Evolutionary conservation across 2,797 vertebrate genomes (phyloP).

Genomic region (Agapornis canus): DNA sequence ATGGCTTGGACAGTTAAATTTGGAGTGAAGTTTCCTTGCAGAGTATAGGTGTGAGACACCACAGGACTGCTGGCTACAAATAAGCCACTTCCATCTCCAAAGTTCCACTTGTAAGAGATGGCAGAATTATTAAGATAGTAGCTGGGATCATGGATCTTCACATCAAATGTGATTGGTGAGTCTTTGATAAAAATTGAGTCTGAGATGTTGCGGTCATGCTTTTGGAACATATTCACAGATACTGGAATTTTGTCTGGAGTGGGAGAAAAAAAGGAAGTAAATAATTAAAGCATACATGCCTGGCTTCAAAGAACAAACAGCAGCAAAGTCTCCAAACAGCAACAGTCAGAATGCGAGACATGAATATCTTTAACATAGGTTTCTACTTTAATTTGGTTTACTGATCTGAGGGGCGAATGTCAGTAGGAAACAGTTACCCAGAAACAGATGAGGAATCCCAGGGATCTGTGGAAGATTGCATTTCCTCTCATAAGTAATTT

Average conservation of each 20-base stretch:
- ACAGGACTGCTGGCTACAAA: slow-evolving; percentile 77
- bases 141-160: slow-evolving; percentile 90
- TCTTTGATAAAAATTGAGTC: slow-evolving; percentile 86
- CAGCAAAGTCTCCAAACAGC: background rate
- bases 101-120: slow-evolving; percentile 90
- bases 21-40: slow-evolving; percentile 82
- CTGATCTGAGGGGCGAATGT: background rate
- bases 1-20: slow-evolving; percentile 88
- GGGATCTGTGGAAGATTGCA: background rate
- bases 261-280: background rate
- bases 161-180: slow-evolving; percentile 84
- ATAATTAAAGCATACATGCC: background rate
- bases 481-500: rapidly evolving
- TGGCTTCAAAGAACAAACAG: background rate
- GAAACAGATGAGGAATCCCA: background rate
- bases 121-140: slow-evolving; percentile 86
- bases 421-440: background rate
- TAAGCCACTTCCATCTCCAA: slow-evolving; percentile 83
- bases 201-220: slow-evolving; percentile 83
- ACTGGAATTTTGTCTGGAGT: slow-evolving; percentile 89
- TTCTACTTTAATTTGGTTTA: background rate
- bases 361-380: background rate
- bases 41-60: slow-evolving; percentile 84
- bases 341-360: background rate
- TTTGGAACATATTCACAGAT: slow-evolving; percentile 87